phyloP scores from a whole-genome alignment of 1,140 invertebrate species.

The Antheraea mylitta region DNA sequence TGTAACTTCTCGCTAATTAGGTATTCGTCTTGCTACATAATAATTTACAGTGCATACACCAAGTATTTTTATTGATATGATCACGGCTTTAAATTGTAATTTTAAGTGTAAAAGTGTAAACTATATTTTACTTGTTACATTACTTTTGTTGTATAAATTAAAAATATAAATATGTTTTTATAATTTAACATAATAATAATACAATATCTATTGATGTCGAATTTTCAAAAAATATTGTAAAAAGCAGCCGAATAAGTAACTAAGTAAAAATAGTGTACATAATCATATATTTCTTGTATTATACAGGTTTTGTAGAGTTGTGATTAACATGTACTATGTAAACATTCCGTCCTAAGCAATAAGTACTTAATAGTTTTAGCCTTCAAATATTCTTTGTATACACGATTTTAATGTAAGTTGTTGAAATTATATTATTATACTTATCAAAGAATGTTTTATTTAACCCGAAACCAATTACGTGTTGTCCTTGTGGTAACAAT shows the following conservation, averaged over 20 bases:
- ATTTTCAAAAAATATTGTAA: background rate
- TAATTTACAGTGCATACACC: no score
- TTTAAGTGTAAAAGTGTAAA: background rate
- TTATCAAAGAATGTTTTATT: background rate
- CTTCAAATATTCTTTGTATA: background rate
- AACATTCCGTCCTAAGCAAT: conserved; percentile 16
- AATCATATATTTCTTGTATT: background rate
- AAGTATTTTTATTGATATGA: no score
- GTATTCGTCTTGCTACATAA: no score
- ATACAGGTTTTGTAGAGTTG: conserved; percentile 8
- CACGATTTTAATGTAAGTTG: background rate
- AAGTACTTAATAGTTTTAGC: conserved; percentile 11
- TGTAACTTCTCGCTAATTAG: no score
- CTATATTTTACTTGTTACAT: background rate
- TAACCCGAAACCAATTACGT: background rate
- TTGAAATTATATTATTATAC: conserved; percentile 9
- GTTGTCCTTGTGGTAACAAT: no score
- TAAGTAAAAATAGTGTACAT: conserved; percentile 2
- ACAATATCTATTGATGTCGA: no score
- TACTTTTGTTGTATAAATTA: no score
- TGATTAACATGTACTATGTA: conserved; percentile 8
- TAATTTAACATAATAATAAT: no score
- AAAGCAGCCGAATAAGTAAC: background rate
- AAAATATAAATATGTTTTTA: no score
- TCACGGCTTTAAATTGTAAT: no score